Evolutionary conservation across 1,140 invertebrate species (phyloP).

Genomic region (Calephelis nemesis): DNA sequence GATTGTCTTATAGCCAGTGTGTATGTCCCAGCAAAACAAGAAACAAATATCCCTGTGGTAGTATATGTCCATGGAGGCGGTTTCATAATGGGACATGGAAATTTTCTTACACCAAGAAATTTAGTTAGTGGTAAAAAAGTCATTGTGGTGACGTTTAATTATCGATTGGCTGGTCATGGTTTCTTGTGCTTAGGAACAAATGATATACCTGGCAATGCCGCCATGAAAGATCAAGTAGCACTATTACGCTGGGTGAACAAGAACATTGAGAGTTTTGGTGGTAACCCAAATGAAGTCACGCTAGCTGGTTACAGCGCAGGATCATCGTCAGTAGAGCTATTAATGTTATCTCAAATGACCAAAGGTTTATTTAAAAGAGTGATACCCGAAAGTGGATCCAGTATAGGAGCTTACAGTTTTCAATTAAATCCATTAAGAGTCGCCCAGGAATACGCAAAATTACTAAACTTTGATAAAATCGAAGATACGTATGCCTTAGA

Average conservation of each 20-base stretch:
- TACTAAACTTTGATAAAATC: constrained; percentile 32
- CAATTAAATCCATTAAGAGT: constrained; percentile 42
- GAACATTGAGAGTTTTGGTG: constrained; percentile 51
- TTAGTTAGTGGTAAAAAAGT: constrained; percentile 27
- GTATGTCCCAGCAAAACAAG: too few species aligned
- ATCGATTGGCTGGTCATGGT: constrained; percentile 32
- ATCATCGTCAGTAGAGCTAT: constrained; percentile 37
- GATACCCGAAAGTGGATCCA: constrained; percentile 40
- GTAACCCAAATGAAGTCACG: constrained; percentile 47
- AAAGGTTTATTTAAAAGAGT: constrained; percentile 49
- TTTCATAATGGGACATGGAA: constrained; percentile 26
- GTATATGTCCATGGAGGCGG: constrained; percentile 28
- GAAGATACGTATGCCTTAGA: constrained; percentile 46
- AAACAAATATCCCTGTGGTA: too few species aligned
- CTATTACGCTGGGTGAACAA: constrained; percentile 45
- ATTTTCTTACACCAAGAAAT: constrained; percentile 24
- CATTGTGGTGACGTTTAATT: constrained; percentile 32
- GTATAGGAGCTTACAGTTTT: constrained; percentile 29
- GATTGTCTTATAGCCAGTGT: constrained; percentile 31
- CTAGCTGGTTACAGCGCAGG: constrained; percentile 48
- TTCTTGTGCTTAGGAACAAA: constrained; percentile 41
- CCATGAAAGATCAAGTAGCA: constrained; percentile 51
- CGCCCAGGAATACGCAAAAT: constrained; percentile 38
- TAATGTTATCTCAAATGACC: constrained; percentile 41
- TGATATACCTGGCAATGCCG: constrained; percentile 46